phyloP scores from a whole-genome alignment of 23 tunicate species.

The Ascidia mentula region DNA sequence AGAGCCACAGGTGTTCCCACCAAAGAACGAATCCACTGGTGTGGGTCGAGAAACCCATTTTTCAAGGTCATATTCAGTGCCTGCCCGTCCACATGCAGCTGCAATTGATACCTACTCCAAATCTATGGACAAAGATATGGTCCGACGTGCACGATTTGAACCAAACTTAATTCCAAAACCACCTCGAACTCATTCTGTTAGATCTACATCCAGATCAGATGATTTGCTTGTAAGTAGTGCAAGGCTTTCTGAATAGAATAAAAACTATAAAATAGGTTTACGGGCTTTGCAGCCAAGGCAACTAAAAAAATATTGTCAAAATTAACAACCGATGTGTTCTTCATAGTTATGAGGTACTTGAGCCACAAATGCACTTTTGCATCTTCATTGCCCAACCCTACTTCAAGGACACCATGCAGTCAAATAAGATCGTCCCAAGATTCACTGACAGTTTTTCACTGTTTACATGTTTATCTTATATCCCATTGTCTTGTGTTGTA shows the following conservation, averaged over 20 bases:
- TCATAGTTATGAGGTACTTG: too few relatives aligned
- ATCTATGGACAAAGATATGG: slow-evolving; percentile 24
- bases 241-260: background rate
- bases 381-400: background rate
- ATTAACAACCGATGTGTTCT: too few relatives aligned
- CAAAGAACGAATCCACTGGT: background rate
- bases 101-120: background rate
- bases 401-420: background rate
- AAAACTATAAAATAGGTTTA: too few relatives aligned
- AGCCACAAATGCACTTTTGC: background rate
- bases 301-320: too few relatives aligned
- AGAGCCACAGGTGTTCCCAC: background rate
- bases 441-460: slow-evolving; percentile 6
- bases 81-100: background rate
- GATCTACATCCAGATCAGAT: background rate
- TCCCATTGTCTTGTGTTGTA: background rate
- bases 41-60: background rate
- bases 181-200: slow-evolving; percentile 40
- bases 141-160: slow-evolving; percentile 45
- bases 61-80: background rate
- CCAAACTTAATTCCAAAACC: slow-evolving; percentile 62
- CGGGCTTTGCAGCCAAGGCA: too few relatives aligned
- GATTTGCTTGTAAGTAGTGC: background rate
- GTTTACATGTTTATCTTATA: background rate
- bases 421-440: background rate